A percentile compares a stretch with the other conserved stretches of the same genome.
phyloP scores from a whole-genome alignment of 1,140 invertebrate species.

The Drosophila mauritiana region DNA sequence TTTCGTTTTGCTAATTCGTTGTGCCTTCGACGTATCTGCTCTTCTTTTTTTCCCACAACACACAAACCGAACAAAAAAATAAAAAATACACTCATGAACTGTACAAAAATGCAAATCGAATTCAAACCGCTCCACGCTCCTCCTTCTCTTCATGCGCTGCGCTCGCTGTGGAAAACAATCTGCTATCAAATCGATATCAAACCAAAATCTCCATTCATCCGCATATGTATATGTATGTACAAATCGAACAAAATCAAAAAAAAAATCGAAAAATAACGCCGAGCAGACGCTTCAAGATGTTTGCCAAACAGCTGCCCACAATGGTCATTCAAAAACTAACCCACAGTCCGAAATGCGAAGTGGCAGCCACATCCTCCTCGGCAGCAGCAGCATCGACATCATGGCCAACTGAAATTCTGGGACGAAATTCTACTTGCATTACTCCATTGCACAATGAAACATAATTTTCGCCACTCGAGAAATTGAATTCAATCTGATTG shows the following conservation, averaged over 20 bases:
- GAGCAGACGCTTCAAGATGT: conserved; percentile 82
- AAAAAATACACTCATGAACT: conserved; percentile 58
- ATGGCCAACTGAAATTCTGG: conserved; percentile 18
- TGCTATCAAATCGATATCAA: conserved; percentile 63
- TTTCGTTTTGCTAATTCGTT: conserved; percentile 78
- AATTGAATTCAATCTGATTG: conserved; percentile 41
- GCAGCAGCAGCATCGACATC: conserved; percentile 38
- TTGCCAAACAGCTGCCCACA: conserved; percentile 72
- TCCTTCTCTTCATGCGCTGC: conserved; percentile 77
- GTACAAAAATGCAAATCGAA: conserved; percentile 68
- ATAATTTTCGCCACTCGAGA: conserved; percentile 35
- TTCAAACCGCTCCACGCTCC: conserved; percentile 56
- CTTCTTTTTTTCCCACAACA: conserved; percentile 69
- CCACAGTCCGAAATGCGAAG: conserved; percentile 55
- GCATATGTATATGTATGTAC: conserved; percentile 32
- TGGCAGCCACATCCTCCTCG: conserved; percentile 24
- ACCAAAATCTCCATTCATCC: conserved; percentile 48
- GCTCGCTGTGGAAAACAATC: conserved; percentile 73
- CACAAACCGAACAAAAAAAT: conserved; percentile 38
- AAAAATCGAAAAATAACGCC: conserved; percentile 13
- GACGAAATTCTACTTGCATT: conserved; percentile 40
- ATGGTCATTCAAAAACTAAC: conserved; percentile 72
- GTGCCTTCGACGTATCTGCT: conserved; percentile 77
- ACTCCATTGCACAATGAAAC: conserved; percentile 50
- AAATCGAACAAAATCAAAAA: conserved; percentile 6